phyloP scores from a whole-genome alignment of 2,888 invertebrate species.

The Boloria euphrosyne region DNA sequence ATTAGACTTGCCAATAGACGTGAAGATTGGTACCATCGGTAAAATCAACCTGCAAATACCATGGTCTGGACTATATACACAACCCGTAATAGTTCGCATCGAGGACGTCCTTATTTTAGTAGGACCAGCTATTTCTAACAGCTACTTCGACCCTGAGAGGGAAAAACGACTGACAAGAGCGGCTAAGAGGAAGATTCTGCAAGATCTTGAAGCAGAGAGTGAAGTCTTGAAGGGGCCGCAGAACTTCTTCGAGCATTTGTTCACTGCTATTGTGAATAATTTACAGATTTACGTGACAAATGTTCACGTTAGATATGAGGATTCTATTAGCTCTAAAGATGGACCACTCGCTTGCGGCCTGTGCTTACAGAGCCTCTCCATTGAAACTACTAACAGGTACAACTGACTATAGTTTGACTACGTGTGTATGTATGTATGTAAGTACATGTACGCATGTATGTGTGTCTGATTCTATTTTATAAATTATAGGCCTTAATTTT shows the following conservation, averaged over 20 bases:
- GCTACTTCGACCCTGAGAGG: conserved; percentile 87
- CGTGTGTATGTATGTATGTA: no score
- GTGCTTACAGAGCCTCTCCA: conserved; percentile 88
- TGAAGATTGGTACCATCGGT: conserved; percentile 90
- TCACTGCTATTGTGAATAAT: conserved; percentile 90
- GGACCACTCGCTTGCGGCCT: conserved; percentile 88
- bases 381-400: conserved; percentile 91
- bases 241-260: conserved; percentile 87
- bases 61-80: conserved; percentile 89
- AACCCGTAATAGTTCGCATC: conserved; percentile 87
- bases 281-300: conserved; percentile 90
- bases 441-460: no score
- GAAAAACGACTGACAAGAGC: conserved; percentile 88
- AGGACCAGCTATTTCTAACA: conserved; percentile 86
- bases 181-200: conserved; percentile 86
- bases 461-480: no score
- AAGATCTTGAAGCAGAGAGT: conserved; percentile 84
- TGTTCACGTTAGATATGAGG: conserved; percentile 92
- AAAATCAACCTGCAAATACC: conserved; percentile 89
- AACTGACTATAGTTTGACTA: conserved; percentile 18
- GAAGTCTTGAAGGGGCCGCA: conserved; percentile 84
- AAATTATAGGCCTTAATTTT: no score
- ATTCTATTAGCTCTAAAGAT: conserved; percentile 85
- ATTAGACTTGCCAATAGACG: conserved; percentile 90
- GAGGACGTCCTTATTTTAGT: conserved; percentile 90